These are phyloP conservation scores for Eurystomus gularis DNA, from an alignment of 2,113 vertebrate species.

Conservation along the genomic window DNA sequence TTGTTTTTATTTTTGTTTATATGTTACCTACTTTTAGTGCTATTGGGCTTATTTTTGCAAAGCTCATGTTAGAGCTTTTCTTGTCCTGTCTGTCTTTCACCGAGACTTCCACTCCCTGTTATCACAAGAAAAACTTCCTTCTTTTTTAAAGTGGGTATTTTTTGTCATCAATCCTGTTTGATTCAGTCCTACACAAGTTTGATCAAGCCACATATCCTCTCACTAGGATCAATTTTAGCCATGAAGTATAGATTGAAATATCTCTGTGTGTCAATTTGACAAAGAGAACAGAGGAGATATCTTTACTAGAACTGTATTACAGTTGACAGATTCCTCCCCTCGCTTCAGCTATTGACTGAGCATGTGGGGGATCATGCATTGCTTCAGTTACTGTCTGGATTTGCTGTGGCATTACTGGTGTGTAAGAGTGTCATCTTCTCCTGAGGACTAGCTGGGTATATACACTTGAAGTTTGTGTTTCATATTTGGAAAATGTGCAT, in stretches of 20 bases:
- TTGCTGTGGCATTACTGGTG: neutral
- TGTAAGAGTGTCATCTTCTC: neutral
- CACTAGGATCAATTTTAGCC: conserved; percentile 50
- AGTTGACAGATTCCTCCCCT: conserved; percentile 13
- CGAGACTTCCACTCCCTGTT: neutral
- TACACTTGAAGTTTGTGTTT: neutral
- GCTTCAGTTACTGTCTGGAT: neutral
- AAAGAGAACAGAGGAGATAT: conserved; percentile 43
- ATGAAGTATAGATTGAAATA: conserved; percentile 55
- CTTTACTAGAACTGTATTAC: conserved; percentile 38
- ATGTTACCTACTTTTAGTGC: neutral
- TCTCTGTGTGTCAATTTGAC: conserved; percentile 41
- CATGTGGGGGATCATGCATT: neutral
- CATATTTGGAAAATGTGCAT: neutral
- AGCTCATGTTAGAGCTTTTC: neutral
- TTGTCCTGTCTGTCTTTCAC: neutral
- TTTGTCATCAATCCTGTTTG: conserved; percentile 39
- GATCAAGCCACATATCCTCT: conserved; percentile 52
- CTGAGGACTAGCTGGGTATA: neutral
- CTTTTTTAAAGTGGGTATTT: conserved; percentile 1
- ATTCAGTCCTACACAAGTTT: conserved; percentile 36
- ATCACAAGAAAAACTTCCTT: conserved; percentile 10
- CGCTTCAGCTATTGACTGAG: neutral
- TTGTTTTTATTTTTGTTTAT: neutral
- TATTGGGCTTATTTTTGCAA: neutral